phyloP scores from a whole-genome alignment of 2,888 invertebrate species.

The Hylaea fasciaria region DNA sequence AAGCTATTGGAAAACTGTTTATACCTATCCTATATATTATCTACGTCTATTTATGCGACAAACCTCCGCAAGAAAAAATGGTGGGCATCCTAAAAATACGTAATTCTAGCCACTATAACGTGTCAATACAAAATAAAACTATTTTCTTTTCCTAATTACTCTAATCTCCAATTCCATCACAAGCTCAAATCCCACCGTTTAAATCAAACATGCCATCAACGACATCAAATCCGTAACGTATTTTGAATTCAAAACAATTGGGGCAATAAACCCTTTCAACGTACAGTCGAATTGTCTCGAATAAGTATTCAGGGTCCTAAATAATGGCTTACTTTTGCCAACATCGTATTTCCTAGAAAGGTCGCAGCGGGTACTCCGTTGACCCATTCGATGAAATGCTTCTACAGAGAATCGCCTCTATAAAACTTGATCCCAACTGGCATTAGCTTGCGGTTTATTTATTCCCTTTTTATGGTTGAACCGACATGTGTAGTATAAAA shows the following conservation, averaged over 20 bases:
- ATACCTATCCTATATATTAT: no score
- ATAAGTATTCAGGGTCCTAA: slow-evolving; percentile 23
- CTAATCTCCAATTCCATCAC: not conserved
- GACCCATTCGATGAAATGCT: slow-evolving; percentile 23
- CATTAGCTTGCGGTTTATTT: slow-evolving; percentile 34
- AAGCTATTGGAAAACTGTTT: no score
- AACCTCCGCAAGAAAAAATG: no score
- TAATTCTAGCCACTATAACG: no score
- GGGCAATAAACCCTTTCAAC: slow-evolving; percentile 2
- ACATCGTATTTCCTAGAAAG: slow-evolving; percentile 29
- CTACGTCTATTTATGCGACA: no score
- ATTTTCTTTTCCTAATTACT: not conserved
- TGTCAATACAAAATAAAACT: no score
- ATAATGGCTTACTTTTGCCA: slow-evolving; percentile 26
- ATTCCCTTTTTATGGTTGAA: slow-evolving; percentile 28
- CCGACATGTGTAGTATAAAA: slow-evolving; percentile 16
- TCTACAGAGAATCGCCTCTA: slow-evolving; percentile 23
- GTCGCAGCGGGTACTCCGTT: slow-evolving; percentile 14
- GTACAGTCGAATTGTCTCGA: not conserved
- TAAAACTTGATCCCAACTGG: slow-evolving; percentile 31
- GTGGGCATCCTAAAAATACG: no score
- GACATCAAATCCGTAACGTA: slow-evolving; percentile 6
- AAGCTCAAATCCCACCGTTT: not conserved
- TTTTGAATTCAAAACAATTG: slow-evolving; percentile 13
- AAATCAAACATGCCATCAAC: slow-evolving; percentile 1